These are phyloP conservation scores for Yponomeuta malinellus DNA, from an alignment of 2,888 invertebrate species.

Conservation along the genomic window DNA sequence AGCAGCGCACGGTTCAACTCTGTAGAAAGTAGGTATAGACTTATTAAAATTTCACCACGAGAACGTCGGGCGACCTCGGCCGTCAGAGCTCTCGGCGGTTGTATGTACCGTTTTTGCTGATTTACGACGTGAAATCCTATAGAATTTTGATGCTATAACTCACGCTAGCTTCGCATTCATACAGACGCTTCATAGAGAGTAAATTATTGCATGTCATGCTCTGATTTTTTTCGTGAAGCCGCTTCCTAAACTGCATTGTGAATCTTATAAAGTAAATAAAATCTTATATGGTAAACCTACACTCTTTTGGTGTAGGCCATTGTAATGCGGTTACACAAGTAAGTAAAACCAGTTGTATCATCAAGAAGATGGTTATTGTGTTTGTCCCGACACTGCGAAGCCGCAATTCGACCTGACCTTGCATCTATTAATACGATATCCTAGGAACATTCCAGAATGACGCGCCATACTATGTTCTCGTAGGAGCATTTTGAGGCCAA, in stretches of 20 bases:
- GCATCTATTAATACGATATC: conserved; percentile 47
- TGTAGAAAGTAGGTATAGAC: conserved; percentile 57
- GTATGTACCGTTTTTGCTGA: conserved; percentile 45
- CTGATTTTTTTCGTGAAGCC: neutral
- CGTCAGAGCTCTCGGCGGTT: conserved; percentile 27
- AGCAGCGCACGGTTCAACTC: conserved; percentile 26
- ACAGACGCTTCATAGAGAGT: neutral
- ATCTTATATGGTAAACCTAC: neutral
- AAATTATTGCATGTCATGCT: neutral
- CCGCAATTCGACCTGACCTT: conserved; percentile 44
- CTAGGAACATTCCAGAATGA: conserved; percentile 33
- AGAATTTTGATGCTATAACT: neutral
- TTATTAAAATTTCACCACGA: conserved; percentile 71
- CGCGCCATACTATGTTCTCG: conserved; percentile 40
- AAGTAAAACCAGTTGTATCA: neutral
- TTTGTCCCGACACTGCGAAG: conserved; percentile 25
- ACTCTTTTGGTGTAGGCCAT: neutral
- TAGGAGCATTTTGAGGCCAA: neutral
- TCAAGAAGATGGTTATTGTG: neutral
- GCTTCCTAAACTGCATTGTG: neutral
- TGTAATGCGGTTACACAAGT: neutral
- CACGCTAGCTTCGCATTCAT: neutral
- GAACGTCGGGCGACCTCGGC: conserved; percentile 25
- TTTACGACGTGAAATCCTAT: conserved; percentile 26
- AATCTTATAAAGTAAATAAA: no score